phyloP scores from a whole-genome alignment of 1,140 invertebrate species.

The Diachasma alloeum region DNA sequence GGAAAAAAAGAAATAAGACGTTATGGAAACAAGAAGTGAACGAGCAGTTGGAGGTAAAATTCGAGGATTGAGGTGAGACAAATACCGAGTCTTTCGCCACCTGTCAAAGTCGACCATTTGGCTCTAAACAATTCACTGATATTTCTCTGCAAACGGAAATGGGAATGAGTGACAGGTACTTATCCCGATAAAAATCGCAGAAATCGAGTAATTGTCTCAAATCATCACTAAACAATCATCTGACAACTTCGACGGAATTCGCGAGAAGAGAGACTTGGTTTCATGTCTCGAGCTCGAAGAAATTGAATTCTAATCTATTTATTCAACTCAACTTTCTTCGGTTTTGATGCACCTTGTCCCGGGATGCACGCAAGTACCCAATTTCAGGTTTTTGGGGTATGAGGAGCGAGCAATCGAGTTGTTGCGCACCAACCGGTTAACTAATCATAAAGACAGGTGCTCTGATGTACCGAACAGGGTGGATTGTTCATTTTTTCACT shows the following conservation, averaged over 20 bases:
- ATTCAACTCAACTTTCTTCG: neutral
- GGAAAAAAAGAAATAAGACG: neutral
- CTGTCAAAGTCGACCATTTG: neutral
- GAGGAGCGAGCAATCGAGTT: neutral
- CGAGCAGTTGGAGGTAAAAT: neutral
- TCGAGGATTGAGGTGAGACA: neutral
- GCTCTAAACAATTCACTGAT: neutral
- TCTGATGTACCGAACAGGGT: neutral
- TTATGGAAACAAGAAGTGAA: neutral
- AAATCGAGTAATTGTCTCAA: neutral
- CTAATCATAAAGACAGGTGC: slow-evolving; percentile 11
- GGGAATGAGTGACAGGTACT: neutral
- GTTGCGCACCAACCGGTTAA: slow-evolving; percentile 6
- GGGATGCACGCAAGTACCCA: neutral
- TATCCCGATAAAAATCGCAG: neutral
- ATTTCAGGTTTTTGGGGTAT: neutral
- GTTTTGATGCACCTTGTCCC: neutral
- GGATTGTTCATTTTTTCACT: neutral
- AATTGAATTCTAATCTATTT: neutral
- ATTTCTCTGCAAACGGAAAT: neutral
- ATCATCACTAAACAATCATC: neutral
- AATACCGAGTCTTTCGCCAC: neutral
- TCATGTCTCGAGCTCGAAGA: neutral
- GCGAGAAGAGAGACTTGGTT: neutral
- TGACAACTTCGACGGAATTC: neutral